Evolutionary conservation across 2,888 invertebrate genomes (phyloP).

Genomic region (Agrotis ipsilon): DNA sequence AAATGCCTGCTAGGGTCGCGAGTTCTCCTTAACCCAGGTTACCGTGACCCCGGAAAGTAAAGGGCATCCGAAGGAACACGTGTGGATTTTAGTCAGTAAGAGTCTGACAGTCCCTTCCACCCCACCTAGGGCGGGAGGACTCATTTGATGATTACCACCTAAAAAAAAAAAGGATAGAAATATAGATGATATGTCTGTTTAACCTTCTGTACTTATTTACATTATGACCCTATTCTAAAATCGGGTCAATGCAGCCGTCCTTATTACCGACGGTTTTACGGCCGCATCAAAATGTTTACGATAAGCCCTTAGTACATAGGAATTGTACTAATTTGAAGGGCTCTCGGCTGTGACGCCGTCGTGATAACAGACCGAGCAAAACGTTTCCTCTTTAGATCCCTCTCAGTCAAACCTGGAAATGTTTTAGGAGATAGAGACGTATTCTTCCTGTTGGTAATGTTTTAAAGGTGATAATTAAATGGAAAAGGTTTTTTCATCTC

Average conservation of each 20-base stretch:
- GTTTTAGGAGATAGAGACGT: neutral
- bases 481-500: too few species aligned
- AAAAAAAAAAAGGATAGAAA: too few species aligned
- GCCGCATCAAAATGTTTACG: slow-evolving; percentile 53
- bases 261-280: slow-evolving; percentile 38
- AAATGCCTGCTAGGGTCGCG: too few species aligned
- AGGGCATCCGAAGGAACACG: too few species aligned
- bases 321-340: slow-evolving; percentile 48
- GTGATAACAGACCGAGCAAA: slow-evolving; percentile 23
- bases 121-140: too few species aligned
- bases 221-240: neutral
- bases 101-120: too few species aligned
- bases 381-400: slow-evolving; percentile 10
- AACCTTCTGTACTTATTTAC: neutral
- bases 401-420: neutral
- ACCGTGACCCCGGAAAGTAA: too few species aligned
- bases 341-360: neutral
- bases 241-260: slow-evolving; percentile 31
- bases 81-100: too few species aligned
- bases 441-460: neutral
- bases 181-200: too few species aligned
- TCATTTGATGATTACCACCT: too few species aligned
- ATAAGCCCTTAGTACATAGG: slow-evolving; percentile 45
- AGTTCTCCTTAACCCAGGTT: too few species aligned
- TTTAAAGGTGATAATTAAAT: neutral